phyloP scores from a whole-genome alignment of 1,140 invertebrate genomes.

The Drosophila lini region DNA sequence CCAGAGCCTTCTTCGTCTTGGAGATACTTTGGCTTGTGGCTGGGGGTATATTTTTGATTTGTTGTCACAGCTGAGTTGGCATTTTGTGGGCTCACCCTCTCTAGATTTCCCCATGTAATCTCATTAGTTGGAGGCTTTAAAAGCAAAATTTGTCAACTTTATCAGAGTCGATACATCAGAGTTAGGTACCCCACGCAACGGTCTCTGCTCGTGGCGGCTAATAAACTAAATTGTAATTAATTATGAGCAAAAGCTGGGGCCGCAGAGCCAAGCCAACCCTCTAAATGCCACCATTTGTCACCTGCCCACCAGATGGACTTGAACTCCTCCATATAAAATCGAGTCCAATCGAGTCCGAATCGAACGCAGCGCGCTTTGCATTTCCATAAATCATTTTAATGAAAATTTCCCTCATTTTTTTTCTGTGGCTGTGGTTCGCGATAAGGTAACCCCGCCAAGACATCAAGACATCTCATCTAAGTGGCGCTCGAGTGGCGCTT shows the following conservation, averaged over 20 bases:
- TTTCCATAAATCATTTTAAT: conserved; percentile 83
- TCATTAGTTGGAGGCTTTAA: conserved; percentile 42
- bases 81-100: conserved; percentile 24
- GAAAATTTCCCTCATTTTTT: conserved; percentile 59
- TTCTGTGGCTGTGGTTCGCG: conserved; percentile 20
- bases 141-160: conserved; percentile 77
- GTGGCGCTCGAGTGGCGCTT: conserved; percentile 76
- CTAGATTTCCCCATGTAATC: neutral
- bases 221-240: conserved; percentile 82
- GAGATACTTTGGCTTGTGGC: conserved; percentile 13
- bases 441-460: conserved; percentile 46
- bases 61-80: conserved; percentile 45
- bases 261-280: conserved; percentile 1
- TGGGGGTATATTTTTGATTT: conserved; percentile 30
- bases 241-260: conserved; percentile 60
- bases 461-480: conserved; percentile 82
- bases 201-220: conserved; percentile 46
- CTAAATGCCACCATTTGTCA: conserved; percentile 75
- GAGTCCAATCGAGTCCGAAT: conserved; percentile 19
- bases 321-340: neutral
- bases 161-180: conserved; percentile 68
- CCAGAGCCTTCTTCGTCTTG: conserved; percentile 29
- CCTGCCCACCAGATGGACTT: conserved; percentile 30
- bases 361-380: conserved; percentile 68
- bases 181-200: conserved; percentile 37